Base-by-base conservation (phyloP, 1,140 invertebrate species). In the Hylyphantes graminicola region DNA sequence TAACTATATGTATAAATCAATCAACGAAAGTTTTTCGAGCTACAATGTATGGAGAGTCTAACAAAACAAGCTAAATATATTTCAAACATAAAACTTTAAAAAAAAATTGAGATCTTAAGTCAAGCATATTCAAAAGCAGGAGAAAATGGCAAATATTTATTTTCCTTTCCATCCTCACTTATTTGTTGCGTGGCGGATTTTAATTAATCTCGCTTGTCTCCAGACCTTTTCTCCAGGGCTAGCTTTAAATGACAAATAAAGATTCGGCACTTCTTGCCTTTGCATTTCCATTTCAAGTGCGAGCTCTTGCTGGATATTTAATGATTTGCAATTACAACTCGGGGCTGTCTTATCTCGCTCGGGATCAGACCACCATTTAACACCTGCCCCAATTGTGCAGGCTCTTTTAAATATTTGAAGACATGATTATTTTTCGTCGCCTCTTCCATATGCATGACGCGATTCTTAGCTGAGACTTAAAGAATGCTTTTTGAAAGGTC, bases 171-270 rank as follows among this genome's bases (percentile, higher is more conserved):
- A 57, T 35, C 50, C 64, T 74, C 73, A 85, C 63, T 77, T 85
- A 85, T 85, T 85, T 85, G 82, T 85, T 85, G 74, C 65, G 73
- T 85, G 82, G 82, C 67, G 77, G 82, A 85, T 85, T 85, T 85
- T 85, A 85, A 85, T 85, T 85, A 85, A 85, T 85, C 82, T 85
- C 82, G 73, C 82, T 77, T 77, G 82, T 76, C 73, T 77, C 70
- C 63, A 77, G 63, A 77, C 54, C 63, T 55, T 35, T 85, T 65
- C 82, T 77, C 73, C 80, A 83, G 80, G 80, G 80, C 68, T 83
- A 75, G 72, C 70, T 75, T 83, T 83, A 83, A 85, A 85, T 85
- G 82, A 85, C 82, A 85, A 85, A 85, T 85, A 85, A 85, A 85
- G 82, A 68, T 85, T 77, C 57, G 73, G 72, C 80, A 83, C 80